phyloP scores from a whole-genome alignment of 2,797 vertebrate genomes.

The Manis pentadactyla region DNA sequence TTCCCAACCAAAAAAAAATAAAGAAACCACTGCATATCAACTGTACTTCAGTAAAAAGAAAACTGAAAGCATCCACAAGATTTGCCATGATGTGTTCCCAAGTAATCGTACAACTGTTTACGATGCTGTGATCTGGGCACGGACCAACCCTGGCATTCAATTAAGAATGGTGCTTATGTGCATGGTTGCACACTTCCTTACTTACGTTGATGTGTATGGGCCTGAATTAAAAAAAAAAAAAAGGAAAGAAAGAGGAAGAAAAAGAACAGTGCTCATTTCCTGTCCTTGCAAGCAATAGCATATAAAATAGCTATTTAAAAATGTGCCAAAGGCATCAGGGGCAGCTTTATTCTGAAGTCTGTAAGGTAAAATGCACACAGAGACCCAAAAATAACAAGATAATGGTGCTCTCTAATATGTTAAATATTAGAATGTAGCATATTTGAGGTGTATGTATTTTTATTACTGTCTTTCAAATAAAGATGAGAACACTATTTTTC shows the following conservation, averaged over 20 bases:
- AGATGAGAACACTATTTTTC: neutral
- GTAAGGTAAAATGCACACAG: neutral
- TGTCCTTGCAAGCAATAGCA: neutral
- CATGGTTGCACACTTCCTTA: neutral
- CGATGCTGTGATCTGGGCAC: neutral
- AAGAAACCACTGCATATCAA: neutral
- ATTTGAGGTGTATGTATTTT: neutral
- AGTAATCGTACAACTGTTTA: neutral
- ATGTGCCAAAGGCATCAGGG: neutral
- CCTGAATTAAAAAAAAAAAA: neutral
- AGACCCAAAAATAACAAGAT: neutral
- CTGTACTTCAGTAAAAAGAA: neutral
- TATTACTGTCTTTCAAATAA: neutral
- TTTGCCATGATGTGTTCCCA: neutral
- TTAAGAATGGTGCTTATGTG: neutral
- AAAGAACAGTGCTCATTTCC: neutral
- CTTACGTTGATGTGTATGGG: neutral
- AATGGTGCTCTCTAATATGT: neutral
- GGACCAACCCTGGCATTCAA: neutral
- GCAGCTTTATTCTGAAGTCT: neutral
- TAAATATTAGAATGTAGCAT: neutral
- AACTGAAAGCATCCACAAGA: neutral
- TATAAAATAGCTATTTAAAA: neutral
- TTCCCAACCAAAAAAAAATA: neutral
- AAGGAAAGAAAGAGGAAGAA: neutral